These are phyloP conservation scores for Drepana arcuata DNA, from an alignment of 1,140 invertebrate genomes.

Conservation along the genomic window DNA sequence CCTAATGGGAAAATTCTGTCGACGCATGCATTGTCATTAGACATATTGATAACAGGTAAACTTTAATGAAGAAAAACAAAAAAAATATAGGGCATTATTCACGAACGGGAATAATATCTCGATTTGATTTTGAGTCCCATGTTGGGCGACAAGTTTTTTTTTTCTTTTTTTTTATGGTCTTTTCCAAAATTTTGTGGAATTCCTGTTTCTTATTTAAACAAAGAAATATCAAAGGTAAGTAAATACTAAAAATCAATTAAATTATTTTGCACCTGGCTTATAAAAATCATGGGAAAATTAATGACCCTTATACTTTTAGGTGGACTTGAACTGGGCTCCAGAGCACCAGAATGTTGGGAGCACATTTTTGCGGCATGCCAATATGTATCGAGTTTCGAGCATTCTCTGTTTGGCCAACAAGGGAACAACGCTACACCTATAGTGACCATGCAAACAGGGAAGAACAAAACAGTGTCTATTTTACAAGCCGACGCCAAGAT, in stretches of 20 bases:
- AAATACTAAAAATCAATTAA: too few species aligned
- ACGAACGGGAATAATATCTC: too few species aligned
- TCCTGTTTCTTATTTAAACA: too few species aligned
- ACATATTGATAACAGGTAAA: conserved; percentile 80
- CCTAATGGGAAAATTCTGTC: conserved; percentile 83
- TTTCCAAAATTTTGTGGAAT: too few species aligned
- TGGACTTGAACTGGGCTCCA: conserved; percentile 91
- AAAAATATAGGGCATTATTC: too few species aligned
- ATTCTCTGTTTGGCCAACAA: conserved; percentile 84
- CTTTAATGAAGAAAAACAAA: too few species aligned
- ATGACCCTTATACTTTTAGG: conserved; percentile 45
- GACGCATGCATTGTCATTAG: conserved; percentile 91
- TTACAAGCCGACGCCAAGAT: conserved; percentile 63
- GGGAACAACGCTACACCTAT: conserved; percentile 62
- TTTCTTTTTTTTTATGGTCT: too few species aligned
- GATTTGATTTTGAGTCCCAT: too few species aligned
- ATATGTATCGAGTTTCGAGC: conserved; percentile 92
- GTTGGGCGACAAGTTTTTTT: too few species aligned
- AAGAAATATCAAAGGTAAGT: too few species aligned
- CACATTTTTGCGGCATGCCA: conserved; percentile 93
- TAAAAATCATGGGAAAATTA: conserved; percentile 1
- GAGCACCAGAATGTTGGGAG: conserved; percentile 93
- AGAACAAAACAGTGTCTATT: conserved; percentile 72
- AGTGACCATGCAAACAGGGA: conserved; percentile 59
- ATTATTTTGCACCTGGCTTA: too few species aligned